Evolutionary conservation across 1,140 invertebrate genomes (phyloP), one percentile per base, ranked within the genome.

Genomic region (Thrips palmi): DNA sequence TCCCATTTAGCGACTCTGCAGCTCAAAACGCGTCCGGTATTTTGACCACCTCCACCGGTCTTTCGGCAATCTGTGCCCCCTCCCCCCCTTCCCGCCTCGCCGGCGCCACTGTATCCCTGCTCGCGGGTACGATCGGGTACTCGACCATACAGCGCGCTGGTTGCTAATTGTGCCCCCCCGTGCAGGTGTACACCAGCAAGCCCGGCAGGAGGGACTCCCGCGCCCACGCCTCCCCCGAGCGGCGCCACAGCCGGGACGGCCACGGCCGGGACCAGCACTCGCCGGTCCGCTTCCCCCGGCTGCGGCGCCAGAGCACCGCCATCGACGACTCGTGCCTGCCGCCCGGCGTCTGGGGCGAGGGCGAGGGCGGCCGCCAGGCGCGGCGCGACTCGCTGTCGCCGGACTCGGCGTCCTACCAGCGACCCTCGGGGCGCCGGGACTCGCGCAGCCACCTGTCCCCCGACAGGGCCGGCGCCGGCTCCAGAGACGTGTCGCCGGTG

Each of bases 321-420:
- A 83, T 84, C 54, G 85, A 89, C 56, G 85, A 89, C 55, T 75
- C 73, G 36, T 68, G 59, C 31, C 59, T 79, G 37, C 77, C 77
- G 20, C 74, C 77, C 14, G 68, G 71, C 20, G 57, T 58, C 37
- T 56, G 52, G 50, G 39, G 47, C 2, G 61, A 64, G 33, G 56
- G 53, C 49, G 21, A 37, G 6, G 63, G 68, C 57, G 69, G 74
- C 29, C 64, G 77, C 23, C 74, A 72, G 54, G 78, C 78, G 4
- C 64, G 83, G 20, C 64, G 83, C 33, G 84, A 88, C 50, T 86
- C 81, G 0, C 55, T 89, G 3, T 86, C 82, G 33, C 85, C 85
- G 0, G 85, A 89, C 53, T 87, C 82, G 29, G 82, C 84, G n/a
- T n/a, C n/a, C n/a, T n/a, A n/a, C n/a, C 4, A 54, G 55, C 46